Evolutionary conservation across 2,888 invertebrate species (phyloP).

Genomic region (Drosophila mettleri): DNA sequence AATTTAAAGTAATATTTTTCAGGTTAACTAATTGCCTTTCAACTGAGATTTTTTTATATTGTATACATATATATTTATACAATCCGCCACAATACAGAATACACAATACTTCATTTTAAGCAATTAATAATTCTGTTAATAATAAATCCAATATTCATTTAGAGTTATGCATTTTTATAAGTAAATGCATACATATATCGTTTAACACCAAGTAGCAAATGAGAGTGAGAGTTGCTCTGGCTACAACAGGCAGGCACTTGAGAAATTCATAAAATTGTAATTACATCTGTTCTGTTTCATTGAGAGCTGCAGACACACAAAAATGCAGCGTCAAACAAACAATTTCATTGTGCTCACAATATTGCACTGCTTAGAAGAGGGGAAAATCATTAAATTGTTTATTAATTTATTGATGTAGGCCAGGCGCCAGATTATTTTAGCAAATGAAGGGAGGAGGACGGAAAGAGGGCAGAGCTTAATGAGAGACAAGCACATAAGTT

Average conservation of each 20-base stretch:
- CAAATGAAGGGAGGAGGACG: not conserved
- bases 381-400: slow-evolving; percentile 28
- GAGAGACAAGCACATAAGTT: not conserved
- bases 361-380: not conserved
- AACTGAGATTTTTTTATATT: no score
- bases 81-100: no score
- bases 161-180: not conserved
- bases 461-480: not conserved
- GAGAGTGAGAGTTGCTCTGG: slow-evolving; percentile 31
- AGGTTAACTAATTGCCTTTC: no score
- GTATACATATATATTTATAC: no score
- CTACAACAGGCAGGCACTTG: slow-evolving; percentile 35
- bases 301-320: not conserved
- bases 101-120: not conserved
- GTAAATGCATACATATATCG: slow-evolving; percentile 13
- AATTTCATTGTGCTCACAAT: slow-evolving; percentile 37
- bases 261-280: slow-evolving; percentile 46
- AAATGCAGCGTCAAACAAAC: slow-evolving; percentile 25
- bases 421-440: slow-evolving; percentile 23
- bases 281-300: slow-evolving; percentile 46
- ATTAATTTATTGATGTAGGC: slow-evolving; percentile 42
- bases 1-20: no score
- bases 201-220: slow-evolving; percentile 18
- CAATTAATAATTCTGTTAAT: not conserved
- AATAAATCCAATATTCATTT: not conserved